phyloP scores from a whole-genome alignment of 2,888 invertebrate species.

The Epistrophe eligans region DNA sequence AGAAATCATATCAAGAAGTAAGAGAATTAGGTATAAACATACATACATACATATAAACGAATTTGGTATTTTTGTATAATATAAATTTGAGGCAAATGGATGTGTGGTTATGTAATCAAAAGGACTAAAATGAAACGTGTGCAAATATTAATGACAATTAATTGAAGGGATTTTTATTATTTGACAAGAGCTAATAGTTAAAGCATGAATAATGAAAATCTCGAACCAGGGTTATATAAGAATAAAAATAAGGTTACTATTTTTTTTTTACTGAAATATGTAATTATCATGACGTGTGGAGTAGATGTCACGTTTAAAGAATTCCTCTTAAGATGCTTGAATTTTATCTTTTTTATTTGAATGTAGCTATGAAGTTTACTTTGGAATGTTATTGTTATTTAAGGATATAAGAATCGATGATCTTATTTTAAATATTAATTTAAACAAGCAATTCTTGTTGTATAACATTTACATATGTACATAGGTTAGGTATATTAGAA shows the following conservation, averaged over 20 bases:
- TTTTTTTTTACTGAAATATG: background rate
- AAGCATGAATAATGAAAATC: constrained; percentile 50
- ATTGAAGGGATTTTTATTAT: constrained; percentile 63
- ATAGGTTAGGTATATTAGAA: too few relatives aligned
- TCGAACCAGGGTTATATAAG: background rate
- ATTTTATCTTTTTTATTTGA: too few relatives aligned
- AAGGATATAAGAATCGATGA: too few relatives aligned
- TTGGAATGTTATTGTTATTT: too few relatives aligned
- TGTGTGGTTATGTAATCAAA: constrained; percentile 37
- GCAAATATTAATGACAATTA: constrained; percentile 65
- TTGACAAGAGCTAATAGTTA: constrained; percentile 42
- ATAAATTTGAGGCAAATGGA: constrained; percentile 17
- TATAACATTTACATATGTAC: too few relatives aligned
- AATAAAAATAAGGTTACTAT: background rate
- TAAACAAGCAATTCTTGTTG: too few relatives aligned
- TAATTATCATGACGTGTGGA: background rate
- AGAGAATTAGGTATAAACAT: too few relatives aligned
- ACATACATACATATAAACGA: background rate
- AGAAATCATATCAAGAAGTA: constrained; percentile 51
- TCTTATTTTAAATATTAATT: too few relatives aligned
- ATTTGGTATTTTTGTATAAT: constrained; percentile 38
- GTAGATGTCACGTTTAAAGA: background rate
- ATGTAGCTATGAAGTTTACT: too few relatives aligned
- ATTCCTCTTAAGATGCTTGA: too few relatives aligned
- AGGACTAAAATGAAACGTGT: constrained; percentile 34